Evolutionary conservation across 1,140 invertebrate genomes (phyloP), one percentile per base, ranked within the genome.

Genomic region (Chionoecetes opilio): DNA sequence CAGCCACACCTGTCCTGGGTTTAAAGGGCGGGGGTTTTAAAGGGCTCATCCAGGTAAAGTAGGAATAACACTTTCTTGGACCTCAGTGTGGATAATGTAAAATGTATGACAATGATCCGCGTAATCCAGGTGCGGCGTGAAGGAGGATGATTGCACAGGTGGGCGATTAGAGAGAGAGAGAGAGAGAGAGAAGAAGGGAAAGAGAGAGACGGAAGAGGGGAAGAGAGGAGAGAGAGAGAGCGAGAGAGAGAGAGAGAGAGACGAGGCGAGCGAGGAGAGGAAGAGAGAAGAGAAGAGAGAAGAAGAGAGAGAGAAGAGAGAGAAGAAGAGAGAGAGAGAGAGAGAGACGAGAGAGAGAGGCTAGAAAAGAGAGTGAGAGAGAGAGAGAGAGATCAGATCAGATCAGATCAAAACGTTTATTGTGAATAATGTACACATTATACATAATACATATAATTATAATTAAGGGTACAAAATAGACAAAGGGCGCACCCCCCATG

Each of bases 141-240:
- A 75, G 63, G 63, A n/a, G 63, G 11, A 75, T 75, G 63, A 75
- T 75, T 75, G n/a, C 63, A 75, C 63, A 75, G n/a, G 63, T 75
- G 63, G 63, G 63, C n/a, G 63, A 75, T 75, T 75, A 75, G 21
- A n/a, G 63, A n/a, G 63, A n/a, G 63, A 26, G 63, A n/a, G 63
- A 26, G 63, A n/a, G 63, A 75, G 63, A 75, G 21, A 75, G 63
- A n/a, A 5, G 21, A 21, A 75, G 63, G 21, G n/a, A 75, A 26
- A 26, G 63, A 75, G 63, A n/a, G 63, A 75, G 63, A n/a, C 21
- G n/a, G 63, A n/a, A 26, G n/a, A 17, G 21, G 46, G 21, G 46
- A 53, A 17, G 21, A 17, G 14, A 14, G 14, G 41, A 46, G 41
- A 46, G 53, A 26, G 53, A 75, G 53, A 26, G 53, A 75, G 53